These are phyloP conservation scores for Fratercula arctica DNA, from an alignment of 2,797 vertebrate species.

Conservation along the genomic window DNA sequence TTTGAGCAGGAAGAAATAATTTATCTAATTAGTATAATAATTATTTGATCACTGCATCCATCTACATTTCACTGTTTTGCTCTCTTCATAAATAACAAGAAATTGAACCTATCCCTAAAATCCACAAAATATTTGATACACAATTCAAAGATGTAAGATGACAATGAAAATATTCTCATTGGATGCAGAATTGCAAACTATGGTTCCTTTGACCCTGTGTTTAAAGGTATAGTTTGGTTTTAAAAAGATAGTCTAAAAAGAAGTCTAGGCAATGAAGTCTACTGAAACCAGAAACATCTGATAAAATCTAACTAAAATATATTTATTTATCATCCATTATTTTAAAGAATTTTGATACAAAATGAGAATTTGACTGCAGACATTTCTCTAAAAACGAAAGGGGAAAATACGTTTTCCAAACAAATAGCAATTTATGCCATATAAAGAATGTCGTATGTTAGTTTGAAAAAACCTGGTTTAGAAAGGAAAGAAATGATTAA, in stretches of 20 bases:
- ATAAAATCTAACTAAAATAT: neutral
- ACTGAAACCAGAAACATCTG: neutral
- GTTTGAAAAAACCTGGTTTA: neutral
- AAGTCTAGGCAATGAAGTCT: neutral
- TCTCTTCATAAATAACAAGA: neutral
- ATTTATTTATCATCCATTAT: neutral
- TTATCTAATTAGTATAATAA: conserved; percentile 12
- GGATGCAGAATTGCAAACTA: neutral
- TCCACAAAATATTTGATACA: conserved; percentile 14
- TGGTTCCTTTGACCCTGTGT: neutral
- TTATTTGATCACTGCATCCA: neutral
- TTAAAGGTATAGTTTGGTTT: neutral
- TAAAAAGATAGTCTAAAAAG: neutral
- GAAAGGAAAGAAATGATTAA: neutral
- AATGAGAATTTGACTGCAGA: neutral
- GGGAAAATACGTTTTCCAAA: neutral
- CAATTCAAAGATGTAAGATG: neutral
- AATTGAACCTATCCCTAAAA: conserved; percentile 23
- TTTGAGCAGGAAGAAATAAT: neutral
- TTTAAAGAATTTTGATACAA: neutral
- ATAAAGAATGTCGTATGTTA: neutral
- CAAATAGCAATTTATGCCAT: neutral
- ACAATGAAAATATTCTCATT: neutral
- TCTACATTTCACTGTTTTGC: neutral
- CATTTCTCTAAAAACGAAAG: neutral